Conservation (phyloP, 2,888 invertebrate genomes). For the Lapara coniferarum region DNA sequence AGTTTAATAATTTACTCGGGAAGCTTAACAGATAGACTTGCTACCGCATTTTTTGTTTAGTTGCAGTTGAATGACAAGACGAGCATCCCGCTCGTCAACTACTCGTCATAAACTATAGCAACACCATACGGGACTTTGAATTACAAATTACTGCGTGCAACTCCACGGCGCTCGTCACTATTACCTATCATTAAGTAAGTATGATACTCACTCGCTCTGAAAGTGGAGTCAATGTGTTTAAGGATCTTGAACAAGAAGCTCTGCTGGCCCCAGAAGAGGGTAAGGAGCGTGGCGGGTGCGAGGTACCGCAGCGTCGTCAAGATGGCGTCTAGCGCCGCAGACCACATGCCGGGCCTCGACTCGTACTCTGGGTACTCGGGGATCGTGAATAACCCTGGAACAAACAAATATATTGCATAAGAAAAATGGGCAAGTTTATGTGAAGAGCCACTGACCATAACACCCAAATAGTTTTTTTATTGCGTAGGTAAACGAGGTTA, state of each 20-base stretch:
- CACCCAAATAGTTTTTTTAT: too few species aligned
- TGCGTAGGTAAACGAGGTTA: too few species aligned
- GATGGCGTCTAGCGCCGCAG: constrained; percentile 70
- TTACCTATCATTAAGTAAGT: too few species aligned
- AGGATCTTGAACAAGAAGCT: constrained; percentile 79
- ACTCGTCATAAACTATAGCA: too few species aligned
- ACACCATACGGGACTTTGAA: too few species aligned
- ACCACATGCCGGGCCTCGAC: constrained; percentile 77
- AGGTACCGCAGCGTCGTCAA: constrained; percentile 81
- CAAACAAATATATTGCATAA: constrained; percentile 13
- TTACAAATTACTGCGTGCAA: too few species aligned
- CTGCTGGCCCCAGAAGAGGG: constrained; percentile 82
- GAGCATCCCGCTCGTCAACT: too few species aligned
- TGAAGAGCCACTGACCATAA: too few species aligned
- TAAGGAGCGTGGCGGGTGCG: constrained; percentile 82
- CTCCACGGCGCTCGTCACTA: too few species aligned
- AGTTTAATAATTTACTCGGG: too few species aligned
- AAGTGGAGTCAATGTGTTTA: constrained; percentile 80
- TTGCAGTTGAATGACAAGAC: too few species aligned
- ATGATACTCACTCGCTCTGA: constrained; percentile 78
- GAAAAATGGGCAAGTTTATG: background rate
- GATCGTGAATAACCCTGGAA: constrained; percentile 77
- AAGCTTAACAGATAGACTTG: background rate
- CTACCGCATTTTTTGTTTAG: too few species aligned
- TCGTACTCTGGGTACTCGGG: constrained; percentile 77